Evolutionary conservation across 2,888 invertebrate genomes (phyloP).

Genomic region (Drosophila dives): DNA sequence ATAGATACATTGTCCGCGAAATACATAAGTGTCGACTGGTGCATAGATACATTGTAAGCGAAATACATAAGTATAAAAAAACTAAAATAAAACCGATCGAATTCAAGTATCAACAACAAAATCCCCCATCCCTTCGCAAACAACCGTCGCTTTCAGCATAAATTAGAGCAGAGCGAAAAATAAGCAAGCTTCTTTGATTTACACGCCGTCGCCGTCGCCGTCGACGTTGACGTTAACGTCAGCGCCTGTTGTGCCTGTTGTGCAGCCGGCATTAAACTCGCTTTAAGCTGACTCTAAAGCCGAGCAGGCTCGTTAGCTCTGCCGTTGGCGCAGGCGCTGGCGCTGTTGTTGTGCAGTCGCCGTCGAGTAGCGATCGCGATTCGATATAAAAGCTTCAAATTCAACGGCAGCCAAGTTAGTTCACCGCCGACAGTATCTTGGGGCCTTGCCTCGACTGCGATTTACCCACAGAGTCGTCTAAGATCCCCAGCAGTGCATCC

Average conservation of each 20-base stretch:
- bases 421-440: constrained; percentile 71
- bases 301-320: constrained; percentile 22
- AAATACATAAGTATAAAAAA: constrained; percentile 28
- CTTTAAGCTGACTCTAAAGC: constrained; percentile 39
- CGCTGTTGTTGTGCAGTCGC: constrained; percentile 36
- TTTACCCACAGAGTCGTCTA: constrained; percentile 28
- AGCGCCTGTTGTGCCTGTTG: constrained; percentile 19
- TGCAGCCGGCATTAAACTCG: constrained; percentile 47
- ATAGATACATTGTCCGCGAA: constrained; percentile 18
- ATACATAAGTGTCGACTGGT: constrained; percentile 28
- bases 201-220: constrained; percentile 43
- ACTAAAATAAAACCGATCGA: constrained; percentile 15
- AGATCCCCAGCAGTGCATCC: constrained; percentile 23
- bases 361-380: constrained; percentile 44
- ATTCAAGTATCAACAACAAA: constrained; percentile 59
- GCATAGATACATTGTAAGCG: constrained; percentile 14
- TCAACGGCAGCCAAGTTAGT: constrained; percentile 79
- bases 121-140: neutral
- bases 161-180: constrained; percentile 72
- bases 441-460: constrained; percentile 57
- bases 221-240: constrained; percentile 13
- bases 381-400: constrained; percentile 83
- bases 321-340: constrained; percentile 3
- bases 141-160: constrained; percentile 29
- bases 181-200: constrained; percentile 71